These are phyloP conservation scores for Drosophila anomalata DNA, from an alignment of 2,888 invertebrate genomes.

Conservation along the genomic window DNA sequence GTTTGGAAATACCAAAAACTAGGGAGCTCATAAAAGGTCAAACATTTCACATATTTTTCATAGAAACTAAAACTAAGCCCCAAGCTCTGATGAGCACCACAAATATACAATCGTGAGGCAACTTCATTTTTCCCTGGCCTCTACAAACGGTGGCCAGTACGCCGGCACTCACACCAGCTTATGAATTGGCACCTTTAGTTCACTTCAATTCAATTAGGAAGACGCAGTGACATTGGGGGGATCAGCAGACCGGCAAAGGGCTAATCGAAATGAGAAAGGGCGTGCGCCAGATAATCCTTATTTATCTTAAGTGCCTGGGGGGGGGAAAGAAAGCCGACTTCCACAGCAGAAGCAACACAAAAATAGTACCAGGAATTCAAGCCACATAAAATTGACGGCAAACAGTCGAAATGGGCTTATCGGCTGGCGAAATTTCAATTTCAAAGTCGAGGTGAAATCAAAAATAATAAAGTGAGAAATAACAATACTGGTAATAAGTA, in stretches of 20 bases:
- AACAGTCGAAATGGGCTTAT: slow-evolving; percentile 43
- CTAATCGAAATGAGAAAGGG: slow-evolving; percentile 15
- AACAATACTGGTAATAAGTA: slow-evolving; percentile 15
- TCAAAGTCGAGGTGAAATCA: slow-evolving; percentile 65
- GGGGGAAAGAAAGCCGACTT: background rate
- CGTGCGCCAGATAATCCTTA: background rate
- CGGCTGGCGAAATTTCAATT: slow-evolving; percentile 52
- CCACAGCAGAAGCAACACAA: background rate
- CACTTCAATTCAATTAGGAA: slow-evolving; percentile 33
- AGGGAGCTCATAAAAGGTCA: too few relatives aligned
- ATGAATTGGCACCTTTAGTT: slow-evolving; percentile 55
- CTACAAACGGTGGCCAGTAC: background rate
- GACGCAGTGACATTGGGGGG: slow-evolving; percentile 23
- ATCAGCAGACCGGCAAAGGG: slow-evolving; percentile 32
- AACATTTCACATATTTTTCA: too few relatives aligned
- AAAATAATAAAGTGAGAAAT: slow-evolving; percentile 18
- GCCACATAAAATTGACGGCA: slow-evolving; percentile 13
- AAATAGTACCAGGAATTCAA: background rate
- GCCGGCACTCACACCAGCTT: slow-evolving; percentile 10
- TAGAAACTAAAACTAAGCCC: too few relatives aligned
- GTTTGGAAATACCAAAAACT: too few relatives aligned
- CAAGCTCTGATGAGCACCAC: slow-evolving; percentile 17
- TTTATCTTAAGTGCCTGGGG: slow-evolving; percentile 5
- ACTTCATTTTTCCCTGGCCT: slow-evolving; percentile 1
- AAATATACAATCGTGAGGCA: slow-evolving; percentile 29